These are phyloP conservation scores for Rousettus madagascariensis DNA, from an alignment of 2,797 vertebrate species.

Conservation along the genomic window DNA sequence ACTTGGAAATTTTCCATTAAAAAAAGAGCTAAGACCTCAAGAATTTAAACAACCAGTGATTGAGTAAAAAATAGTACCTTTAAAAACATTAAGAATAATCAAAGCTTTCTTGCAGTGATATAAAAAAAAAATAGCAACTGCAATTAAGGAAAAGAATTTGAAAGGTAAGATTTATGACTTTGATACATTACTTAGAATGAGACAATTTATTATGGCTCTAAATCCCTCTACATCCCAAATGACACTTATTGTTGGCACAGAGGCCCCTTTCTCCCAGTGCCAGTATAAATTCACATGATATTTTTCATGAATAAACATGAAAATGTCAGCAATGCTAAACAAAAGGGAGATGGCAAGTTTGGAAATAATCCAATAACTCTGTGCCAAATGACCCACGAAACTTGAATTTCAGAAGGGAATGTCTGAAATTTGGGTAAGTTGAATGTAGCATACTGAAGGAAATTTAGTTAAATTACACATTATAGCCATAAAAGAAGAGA, in stretches of 20 bases:
- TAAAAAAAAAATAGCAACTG: not conserved
- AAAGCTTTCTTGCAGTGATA: not conserved
- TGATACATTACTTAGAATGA: slow-evolving; percentile 22
- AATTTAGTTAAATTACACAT: not conserved
- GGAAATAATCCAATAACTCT: slow-evolving; percentile 23
- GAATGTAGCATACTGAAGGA: not conserved
- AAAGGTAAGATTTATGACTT: slow-evolving; percentile 42
- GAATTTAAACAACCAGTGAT: not conserved
- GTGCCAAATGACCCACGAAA: slow-evolving; percentile 41
- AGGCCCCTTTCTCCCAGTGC: not conserved
- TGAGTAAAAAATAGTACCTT: not conserved
- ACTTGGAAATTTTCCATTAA: not conserved
- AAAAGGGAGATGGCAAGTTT: slow-evolving; percentile 42
- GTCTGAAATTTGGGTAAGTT: not conserved
- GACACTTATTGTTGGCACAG: slow-evolving; percentile 37
- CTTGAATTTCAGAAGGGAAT: not conserved
- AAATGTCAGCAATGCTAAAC: slow-evolving; percentile 46
- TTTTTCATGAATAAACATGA: slow-evolving; percentile 63
- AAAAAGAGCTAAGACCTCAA: not conserved
- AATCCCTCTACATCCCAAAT: not conserved
- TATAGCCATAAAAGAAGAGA: not conserved
- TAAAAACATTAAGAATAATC: slow-evolving; percentile 23
- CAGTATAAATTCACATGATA: slow-evolving; percentile 28
- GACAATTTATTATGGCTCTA: slow-evolving; percentile 15
- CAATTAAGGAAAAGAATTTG: not conserved